Percentiles rank a stretch among this genome's conserved stretches.
phyloP scores from a whole-genome alignment of 2,797 vertebrate genomes.

The Synaphobranchus kaupii region DNA sequence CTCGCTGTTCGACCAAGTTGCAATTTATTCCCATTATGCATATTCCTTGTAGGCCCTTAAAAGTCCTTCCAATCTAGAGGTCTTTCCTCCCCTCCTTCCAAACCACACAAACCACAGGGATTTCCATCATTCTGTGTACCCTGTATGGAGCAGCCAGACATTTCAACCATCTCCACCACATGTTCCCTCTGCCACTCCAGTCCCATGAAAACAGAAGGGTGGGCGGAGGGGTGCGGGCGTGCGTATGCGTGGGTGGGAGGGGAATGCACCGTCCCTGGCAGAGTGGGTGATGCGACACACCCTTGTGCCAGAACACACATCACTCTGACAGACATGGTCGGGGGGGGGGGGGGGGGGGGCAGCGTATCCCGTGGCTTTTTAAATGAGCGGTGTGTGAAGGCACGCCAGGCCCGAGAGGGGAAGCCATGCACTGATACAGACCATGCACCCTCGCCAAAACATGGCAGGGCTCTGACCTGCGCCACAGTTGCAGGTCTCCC shows the following conservation, averaged over 20 bases:
- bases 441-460: conserved; percentile 54
- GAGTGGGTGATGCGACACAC: conserved; percentile 25
- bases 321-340: conserved; percentile 32
- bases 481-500: conserved; percentile 29
- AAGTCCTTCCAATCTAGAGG: conserved; percentile 67
- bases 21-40: conserved; percentile 65
- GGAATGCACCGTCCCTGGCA: neutral
- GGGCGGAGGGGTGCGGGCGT: neutral
- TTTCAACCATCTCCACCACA: conserved; percentile 67
- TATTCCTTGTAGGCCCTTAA: conserved; percentile 70
- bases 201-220: conserved; percentile 59
- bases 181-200: conserved; percentile 49
- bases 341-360: neutral
- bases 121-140: conserved; percentile 69
- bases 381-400: conserved; percentile 60
- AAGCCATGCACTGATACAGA: conserved; percentile 54
- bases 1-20: conserved; percentile 53
- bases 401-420: conserved; percentile 50
- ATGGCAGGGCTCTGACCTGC: conserved; percentile 32
- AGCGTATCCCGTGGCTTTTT: conserved; percentile 40
- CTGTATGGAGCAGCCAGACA: conserved; percentile 69
- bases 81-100: conserved; percentile 57
- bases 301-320: conserved; percentile 31
- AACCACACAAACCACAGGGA: conserved; percentile 75
- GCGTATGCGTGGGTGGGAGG: neutral